Evolutionary conservation across 2,888 invertebrate genomes (phyloP).

Genomic region (Parthenolecanium corni): DNA sequence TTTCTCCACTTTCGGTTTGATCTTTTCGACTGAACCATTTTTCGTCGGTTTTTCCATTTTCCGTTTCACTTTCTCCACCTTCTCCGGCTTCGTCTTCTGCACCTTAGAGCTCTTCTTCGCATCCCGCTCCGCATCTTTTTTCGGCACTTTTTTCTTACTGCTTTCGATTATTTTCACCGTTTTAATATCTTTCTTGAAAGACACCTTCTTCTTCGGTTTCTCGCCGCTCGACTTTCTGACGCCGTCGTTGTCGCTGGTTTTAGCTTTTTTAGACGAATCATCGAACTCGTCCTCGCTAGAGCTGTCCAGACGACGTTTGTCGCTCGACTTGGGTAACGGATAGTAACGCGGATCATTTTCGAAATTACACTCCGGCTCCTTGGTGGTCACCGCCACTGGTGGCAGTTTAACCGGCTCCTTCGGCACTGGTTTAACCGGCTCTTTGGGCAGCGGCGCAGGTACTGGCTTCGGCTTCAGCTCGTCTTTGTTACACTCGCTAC

Average conservation of each 20-base stretch:
- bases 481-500: background rate
- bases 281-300: conserved; percentile 17
- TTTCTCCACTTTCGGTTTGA: conserved; percentile 18
- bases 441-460: background rate
- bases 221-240: background rate
- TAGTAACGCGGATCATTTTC: conserved; percentile 64
- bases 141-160: background rate
- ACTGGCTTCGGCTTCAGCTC: background rate
- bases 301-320: conserved; percentile 17
- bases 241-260: background rate
- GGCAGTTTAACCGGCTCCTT: background rate
- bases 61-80: conserved; percentile 4
- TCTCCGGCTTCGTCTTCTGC: conserved; percentile 11
- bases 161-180: background rate
- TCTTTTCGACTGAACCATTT: conserved; percentile 6
- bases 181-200: background rate
- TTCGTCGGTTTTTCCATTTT: conserved; percentile 19
- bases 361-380: conserved; percentile 13
- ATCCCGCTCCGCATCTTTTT: background rate
- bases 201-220: background rate
- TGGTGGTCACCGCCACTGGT: background rate
- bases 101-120: background rate
- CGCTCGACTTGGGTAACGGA: conserved; percentile 52
- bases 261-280: background rate
- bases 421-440: background rate